These are phyloP conservation scores for Sphenopsis melanotis DNA, from an alignment of 2,797 vertebrate genomes.

Conservation along the genomic window DNA sequence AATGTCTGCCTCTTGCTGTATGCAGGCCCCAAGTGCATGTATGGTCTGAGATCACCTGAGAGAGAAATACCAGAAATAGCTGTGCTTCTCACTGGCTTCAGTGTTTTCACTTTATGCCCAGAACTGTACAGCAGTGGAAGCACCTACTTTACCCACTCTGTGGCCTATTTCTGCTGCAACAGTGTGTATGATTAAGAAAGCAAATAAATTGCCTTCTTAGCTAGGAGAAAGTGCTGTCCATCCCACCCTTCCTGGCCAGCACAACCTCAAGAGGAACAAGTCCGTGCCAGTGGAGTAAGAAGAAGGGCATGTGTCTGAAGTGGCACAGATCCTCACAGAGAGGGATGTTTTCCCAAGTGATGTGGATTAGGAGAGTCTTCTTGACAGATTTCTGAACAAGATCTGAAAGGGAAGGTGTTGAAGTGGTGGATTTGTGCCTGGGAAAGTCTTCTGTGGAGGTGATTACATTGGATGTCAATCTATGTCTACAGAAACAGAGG, in stretches of 20 bases:
- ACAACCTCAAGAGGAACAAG: accelerated
- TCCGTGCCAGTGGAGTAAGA: not conserved
- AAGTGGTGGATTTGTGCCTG: not conserved
- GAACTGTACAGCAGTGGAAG: not conserved
- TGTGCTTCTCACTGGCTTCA: not conserved
- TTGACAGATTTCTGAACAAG: not conserved
- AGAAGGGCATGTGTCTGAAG: not conserved
- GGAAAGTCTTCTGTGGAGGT: not conserved
- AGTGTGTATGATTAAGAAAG: not conserved
- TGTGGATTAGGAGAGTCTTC: not conserved
- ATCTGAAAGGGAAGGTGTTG: not conserved
- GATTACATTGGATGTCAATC: not conserved
- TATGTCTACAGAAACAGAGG: not conserved
- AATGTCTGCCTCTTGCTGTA: not conserved
- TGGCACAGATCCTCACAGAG: not conserved
- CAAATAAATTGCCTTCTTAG: not conserved
- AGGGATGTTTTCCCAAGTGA: not conserved
- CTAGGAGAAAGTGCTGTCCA: not conserved
- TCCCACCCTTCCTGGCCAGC: not conserved
- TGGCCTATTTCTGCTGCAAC: not conserved
- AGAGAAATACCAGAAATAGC: not conserved
- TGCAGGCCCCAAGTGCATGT: not conserved
- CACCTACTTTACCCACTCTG: accelerated
- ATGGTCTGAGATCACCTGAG: not conserved
- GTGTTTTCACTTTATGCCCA: not conserved